Percentiles rank a stretch among this genome's conserved stretches.
phyloP scores from a whole-genome alignment of 2,113 vertebrate species.

The Cyphotilapia sp. region DNA sequence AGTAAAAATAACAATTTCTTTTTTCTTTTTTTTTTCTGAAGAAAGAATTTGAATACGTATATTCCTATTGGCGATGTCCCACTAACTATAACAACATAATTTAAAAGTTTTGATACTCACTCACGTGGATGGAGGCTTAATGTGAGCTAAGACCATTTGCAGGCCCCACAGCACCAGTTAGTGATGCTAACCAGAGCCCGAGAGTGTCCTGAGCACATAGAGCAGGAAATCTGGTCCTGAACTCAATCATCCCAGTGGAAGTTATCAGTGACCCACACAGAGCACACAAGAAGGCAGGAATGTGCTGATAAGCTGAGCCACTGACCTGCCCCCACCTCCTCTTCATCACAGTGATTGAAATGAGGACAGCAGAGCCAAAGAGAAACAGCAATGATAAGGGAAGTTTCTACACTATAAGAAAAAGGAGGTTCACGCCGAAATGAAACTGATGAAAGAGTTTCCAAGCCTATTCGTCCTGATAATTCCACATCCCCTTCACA shows the following conservation, averaged over 20 bases:
- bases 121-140: neutral
- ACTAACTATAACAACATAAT: neutral
- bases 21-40: neutral
- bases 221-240: slow-evolving; percentile 45
- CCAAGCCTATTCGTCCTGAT: slow-evolving; percentile 20
- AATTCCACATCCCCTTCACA: slow-evolving; percentile 21
- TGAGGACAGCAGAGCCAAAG: slow-evolving; percentile 26
- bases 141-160: neutral
- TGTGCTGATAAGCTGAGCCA: slow-evolving; percentile 65
- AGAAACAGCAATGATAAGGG: slow-evolving; percentile 36
- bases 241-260: slow-evolving; percentile 49
- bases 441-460: slow-evolving; percentile 23
- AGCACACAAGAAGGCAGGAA: slow-evolving; percentile 59
- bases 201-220: slow-evolving; percentile 7
- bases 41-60: neutral
- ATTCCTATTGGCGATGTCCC: neutral
- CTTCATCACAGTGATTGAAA: slow-evolving; percentile 39
- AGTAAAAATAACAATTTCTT: neutral
- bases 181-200: slow-evolving; percentile 38
- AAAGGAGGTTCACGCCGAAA: slow-evolving; percentile 21
- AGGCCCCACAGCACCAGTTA: neutral
- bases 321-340: slow-evolving; percentile 45
- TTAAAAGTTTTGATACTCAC: neutral
- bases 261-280: slow-evolving; percentile 57
- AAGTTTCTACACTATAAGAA: slow-evolving; percentile 6